Base-by-base conservation (phyloP, 2,797 vertebrate genomes). In the Knipowitschia caucasica region DNA sequence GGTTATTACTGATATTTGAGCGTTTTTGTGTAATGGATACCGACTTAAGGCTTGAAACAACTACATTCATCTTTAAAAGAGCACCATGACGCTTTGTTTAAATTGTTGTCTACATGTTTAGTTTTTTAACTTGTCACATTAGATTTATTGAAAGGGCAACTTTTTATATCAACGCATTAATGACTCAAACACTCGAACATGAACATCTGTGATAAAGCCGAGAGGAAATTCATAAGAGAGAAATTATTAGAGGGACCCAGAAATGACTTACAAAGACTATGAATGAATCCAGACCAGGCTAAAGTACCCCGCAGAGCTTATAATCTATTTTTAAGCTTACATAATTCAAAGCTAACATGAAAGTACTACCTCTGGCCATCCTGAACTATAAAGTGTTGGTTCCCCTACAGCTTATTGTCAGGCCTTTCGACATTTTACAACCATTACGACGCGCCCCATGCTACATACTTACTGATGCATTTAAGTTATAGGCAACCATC, bases 321-420 rank as follows among this genome's bases (percentile, higher is more conserved):
- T 45, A n/a, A 45, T 44, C 17, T 46, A 25, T 53, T 49, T n/a
- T 30, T 18, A 26, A 4, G 0, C 46, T 49, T 39, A 30, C 30
- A 25, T 23, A 39, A 30, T 51, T 62, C 61, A 62, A 59, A 53
- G 58, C 45, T 30, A 59, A 80, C 61, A 75, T 77, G 45, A 78
- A 77, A 75, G 55, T 39, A 35, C 55, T 58, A 57, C 43, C 43
- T 36, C 40, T 43, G 50, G 50, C 30, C 7, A 66, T 68, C 36
- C 39, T 51, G 24, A 26, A 45, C 43, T 61, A 64, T 50, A 6
- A 64, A 53, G n/a, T 62, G 46, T 51, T 38, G n/a, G 29, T 39
- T 56, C 20, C 34, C 64, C 14, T n/a, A 35, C 23, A 63, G 56
- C 40, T 23, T 46, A 56, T 69, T 67, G 50, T 61, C 53, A 59